phyloP scores from a whole-genome alignment of 2,888 invertebrate species.

The Oxycera nigricornis region DNA sequence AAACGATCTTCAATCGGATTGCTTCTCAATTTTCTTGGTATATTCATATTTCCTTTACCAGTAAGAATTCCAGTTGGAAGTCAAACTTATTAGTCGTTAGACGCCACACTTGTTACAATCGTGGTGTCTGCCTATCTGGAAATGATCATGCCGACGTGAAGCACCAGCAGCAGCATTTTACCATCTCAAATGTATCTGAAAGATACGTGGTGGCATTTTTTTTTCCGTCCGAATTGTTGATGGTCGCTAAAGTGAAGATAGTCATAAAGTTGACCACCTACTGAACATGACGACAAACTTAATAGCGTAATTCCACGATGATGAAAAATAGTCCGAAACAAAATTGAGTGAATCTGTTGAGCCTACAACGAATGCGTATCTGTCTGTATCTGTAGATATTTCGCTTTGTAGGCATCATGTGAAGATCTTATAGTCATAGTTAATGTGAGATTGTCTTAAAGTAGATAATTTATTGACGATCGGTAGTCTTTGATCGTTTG shows the following conservation, averaged over 20 bases:
- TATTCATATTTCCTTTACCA: background rate
- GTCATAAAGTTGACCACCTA: slow-evolving; percentile 33
- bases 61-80: too few species aligned
- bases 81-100: slow-evolving; percentile 8
- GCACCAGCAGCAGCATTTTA: background rate
- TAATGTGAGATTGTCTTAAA: slow-evolving; percentile 15
- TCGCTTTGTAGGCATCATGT: too few species aligned
- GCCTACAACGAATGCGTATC: too few species aligned
- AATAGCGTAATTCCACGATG: slow-evolving; percentile 4
- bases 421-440: background rate
- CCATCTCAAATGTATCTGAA: background rate
- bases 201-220: too few species aligned
- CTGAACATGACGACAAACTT: slow-evolving; percentile 22
- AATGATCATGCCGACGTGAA: background rate
- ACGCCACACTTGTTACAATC: slow-evolving; percentile 3
- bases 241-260: too few species aligned
- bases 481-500: slow-evolving; percentile 28
- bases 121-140: background rate
- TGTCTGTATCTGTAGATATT: background rate
- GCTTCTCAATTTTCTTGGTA: background rate
- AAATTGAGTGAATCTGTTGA: background rate
- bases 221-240: too few species aligned
- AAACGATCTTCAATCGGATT: background rate
- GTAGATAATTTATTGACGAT: slow-evolving; percentile 34
- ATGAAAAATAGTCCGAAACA: background rate